phyloP scores from a whole-genome alignment of 2,888 invertebrate genomes.

The Synanthedon formicaeformis region DNA sequence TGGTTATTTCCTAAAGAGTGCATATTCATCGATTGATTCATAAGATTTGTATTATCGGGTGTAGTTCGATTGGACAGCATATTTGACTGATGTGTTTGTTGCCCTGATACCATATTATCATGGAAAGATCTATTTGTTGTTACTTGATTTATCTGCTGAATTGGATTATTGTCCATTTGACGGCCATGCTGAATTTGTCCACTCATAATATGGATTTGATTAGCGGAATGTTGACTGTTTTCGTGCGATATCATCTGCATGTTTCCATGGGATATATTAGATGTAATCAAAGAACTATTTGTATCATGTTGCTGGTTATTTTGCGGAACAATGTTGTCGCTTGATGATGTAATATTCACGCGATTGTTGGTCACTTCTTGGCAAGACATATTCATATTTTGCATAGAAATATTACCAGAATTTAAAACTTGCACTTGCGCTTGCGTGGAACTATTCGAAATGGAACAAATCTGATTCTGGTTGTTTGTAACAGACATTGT shows the following conservation, averaged over 20 bases:
- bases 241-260: constrained; percentile 57
- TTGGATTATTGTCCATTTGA: constrained; percentile 43
- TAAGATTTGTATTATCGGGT: constrained; percentile 41
- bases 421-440: constrained; percentile 54
- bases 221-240: constrained; percentile 38
- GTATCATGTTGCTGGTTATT: constrained; percentile 44
- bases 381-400: constrained; percentile 54
- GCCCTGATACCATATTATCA: constrained; percentile 42
- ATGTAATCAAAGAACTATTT: constrained; percentile 31
- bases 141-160: constrained; percentile 46
- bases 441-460: constrained; percentile 40
- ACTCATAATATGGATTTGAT: constrained; percentile 64
- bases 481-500: constrained; percentile 40
- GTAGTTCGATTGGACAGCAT: constrained; percentile 49
- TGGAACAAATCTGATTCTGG: constrained; percentile 57
- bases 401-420: constrained; percentile 50
- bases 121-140: constrained; percentile 43
- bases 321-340: constrained; percentile 39
- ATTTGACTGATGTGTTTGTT: constrained; percentile 42
- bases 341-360: constrained; percentile 38
- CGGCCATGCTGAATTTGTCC: constrained; percentile 61
- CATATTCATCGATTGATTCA: constrained; percentile 57
- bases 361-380: constrained; percentile 51
- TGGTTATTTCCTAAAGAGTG: constrained; percentile 46
- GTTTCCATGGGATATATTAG: constrained; percentile 48